Base-by-base conservation (phyloP, 1,140 invertebrate genomes). In the Diprion similis region DNA sequence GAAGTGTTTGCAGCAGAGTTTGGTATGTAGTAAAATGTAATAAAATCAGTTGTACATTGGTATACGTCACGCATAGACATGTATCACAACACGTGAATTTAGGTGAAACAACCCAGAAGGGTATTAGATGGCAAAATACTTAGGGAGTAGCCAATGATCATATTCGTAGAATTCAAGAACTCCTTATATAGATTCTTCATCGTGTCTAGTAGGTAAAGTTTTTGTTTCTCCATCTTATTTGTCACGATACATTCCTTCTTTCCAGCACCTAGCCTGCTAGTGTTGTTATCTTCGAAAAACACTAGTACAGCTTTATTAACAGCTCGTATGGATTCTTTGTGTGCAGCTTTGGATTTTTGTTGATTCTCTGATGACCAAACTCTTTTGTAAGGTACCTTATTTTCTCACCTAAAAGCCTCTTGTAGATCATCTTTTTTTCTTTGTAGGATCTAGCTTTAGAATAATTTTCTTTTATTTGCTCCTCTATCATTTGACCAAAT, bases 231-330 rank as follows among this genome's bases (percentile, higher is more conserved):
- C n/a, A 51, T 59, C 66, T 59, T 59, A 7, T 72, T 66, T 18
- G 37, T 72, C 18, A 37, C 66, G 24, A 72, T 15, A 72, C 18
- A 72, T 24, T 72, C 71, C 65, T 64, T 72, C 65, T 72, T 67
- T 18, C 66, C 66, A 67, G 66, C 66, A 67, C 66, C 10, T 17
- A 67, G 17, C 10, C 66, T 17, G 10, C n/a, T 18, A 67, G 10
- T 67, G 11, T 67, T 67, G 24, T 67, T 17, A 18, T 67, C 66
- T 67, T 67, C 66, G 66, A 67, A 67, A 17, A 67, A 59, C 51
- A 6, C n/a, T 59, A 59, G 6, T 9, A 59, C 9, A 9, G 51
- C 51, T 4, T 9, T 17, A 15, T 59, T 59, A 17, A 59, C 51
- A 17, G 51, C 11, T 15, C 11, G 11, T 59, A 59, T 59, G 9